Conservation (phyloP, 2,888 invertebrate species). For the Lamellibrachia columna region DNA sequence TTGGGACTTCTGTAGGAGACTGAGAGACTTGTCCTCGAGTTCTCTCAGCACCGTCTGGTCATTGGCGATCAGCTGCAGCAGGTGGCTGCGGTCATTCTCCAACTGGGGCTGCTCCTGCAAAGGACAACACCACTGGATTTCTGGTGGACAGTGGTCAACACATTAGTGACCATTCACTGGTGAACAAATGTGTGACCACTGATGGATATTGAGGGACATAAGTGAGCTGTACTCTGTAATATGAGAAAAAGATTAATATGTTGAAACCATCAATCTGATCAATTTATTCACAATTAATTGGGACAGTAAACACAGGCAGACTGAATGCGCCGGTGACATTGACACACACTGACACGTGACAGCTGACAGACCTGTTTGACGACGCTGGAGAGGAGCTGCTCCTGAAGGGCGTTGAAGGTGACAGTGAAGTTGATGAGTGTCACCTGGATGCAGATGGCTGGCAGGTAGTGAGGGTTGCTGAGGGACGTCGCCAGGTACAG, state of each 20-base stretch:
- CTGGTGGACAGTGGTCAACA: not conserved
- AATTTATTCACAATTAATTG: too few species aligned
- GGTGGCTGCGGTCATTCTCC: constrained; percentile 56
- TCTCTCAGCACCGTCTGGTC: constrained; percentile 59
- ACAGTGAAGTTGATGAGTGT: constrained; percentile 66
- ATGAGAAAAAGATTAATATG: too few species aligned
- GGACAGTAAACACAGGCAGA: not conserved
- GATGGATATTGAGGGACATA: not conserved
- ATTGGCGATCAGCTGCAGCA: constrained; percentile 60
- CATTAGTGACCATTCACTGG: not conserved
- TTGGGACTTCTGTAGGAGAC: constrained; percentile 62
- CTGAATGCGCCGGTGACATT: not conserved
- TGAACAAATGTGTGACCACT: not conserved
- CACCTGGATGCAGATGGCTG: constrained; percentile 62
- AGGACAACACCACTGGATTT: constrained; percentile 3
- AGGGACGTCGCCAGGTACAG: constrained; percentile 63
- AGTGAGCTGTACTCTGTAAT: too few species aligned
- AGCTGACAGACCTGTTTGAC: constrained; percentile 58
- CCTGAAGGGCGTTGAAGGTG: constrained; percentile 64
- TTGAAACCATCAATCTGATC: too few species aligned
- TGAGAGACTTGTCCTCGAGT: constrained; percentile 62
- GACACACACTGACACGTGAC: not conserved
- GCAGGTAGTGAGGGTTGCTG: constrained; percentile 64
- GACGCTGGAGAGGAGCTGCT: constrained; percentile 64
- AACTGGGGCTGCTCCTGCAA: constrained; percentile 59